Conservation (phyloP, 2,888 invertebrate genomes). For the Mythimna lalbum region DNA sequence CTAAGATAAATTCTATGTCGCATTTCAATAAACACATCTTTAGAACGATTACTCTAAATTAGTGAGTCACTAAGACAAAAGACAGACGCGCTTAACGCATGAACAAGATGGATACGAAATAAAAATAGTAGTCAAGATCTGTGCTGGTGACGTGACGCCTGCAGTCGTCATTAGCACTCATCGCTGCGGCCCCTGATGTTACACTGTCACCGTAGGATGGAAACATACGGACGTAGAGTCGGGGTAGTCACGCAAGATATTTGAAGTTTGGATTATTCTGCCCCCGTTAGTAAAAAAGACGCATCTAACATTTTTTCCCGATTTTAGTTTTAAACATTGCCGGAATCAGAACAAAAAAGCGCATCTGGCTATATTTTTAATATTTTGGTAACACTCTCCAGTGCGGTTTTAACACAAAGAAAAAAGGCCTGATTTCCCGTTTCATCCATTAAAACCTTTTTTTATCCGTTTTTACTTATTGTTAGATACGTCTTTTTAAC, state of each 20-base stretch:
- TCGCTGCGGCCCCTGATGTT: constrained; percentile 10
- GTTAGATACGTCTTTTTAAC: no score
- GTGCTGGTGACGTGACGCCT: constrained; percentile 30
- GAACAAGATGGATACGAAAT: constrained; percentile 35
- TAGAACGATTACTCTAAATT: constrained; percentile 32
- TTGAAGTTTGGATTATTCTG: not conserved
- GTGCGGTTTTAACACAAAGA: no score
- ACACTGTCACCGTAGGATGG: not conserved
- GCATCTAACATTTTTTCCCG: no score
- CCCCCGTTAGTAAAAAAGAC: no score
- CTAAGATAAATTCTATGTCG: not conserved
- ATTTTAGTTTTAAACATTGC: no score
- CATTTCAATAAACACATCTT: constrained; percentile 19
- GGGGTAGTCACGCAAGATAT: not conserved
- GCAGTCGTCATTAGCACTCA: constrained; percentile 58
- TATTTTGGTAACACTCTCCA: no score
- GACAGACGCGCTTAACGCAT: constrained; percentile 51
- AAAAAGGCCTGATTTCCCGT: no score
- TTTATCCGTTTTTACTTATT: no score
- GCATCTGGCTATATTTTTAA: no score
- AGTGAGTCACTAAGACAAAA: constrained; percentile 47
- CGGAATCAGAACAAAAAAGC: no score
- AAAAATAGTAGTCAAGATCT: constrained; percentile 42
- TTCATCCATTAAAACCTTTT: no score
- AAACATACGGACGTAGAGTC: constrained; percentile 34